phyloP scores from a whole-genome alignment of 1,140 invertebrate genomes.

The Triops cancriformis region DNA sequence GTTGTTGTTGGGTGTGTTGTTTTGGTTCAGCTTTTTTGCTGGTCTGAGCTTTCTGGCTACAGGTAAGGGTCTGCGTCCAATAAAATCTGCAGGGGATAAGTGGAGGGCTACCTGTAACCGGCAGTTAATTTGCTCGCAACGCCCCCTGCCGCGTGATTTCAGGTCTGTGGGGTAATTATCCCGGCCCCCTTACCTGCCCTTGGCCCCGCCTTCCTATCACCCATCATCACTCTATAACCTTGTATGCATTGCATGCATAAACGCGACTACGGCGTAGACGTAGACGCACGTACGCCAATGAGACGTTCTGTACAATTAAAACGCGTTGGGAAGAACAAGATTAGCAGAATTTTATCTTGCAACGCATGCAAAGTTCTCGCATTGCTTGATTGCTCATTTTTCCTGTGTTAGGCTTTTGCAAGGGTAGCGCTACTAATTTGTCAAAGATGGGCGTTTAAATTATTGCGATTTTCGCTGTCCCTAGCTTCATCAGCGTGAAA shows the following conservation, averaged over 20 bases:
- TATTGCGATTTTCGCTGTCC: background rate
- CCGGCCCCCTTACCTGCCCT: conserved; percentile 17
- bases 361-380: background rate
- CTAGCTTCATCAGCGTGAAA: background rate
- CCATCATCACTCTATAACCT: background rate
- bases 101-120: conserved; percentile 26
- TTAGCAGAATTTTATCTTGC: background rate
- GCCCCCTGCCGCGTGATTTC: conserved; percentile 28
- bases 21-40: background rate
- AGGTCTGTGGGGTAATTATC: conserved; percentile 27
- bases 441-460: background rate
- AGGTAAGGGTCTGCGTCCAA: conserved; percentile 19
- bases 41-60: background rate
- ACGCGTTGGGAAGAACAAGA: no score
- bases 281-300: background rate
- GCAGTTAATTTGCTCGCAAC: conserved; percentile 26
- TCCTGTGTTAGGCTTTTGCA: no score
- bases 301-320: no score
- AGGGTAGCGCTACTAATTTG: background rate
- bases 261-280: background rate
- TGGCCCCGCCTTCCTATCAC: conserved; percentile 19
- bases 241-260: background rate
- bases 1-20: background rate
- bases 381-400: background rate
- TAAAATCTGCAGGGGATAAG: conserved; percentile 27